Percentiles rank a stretch among this genome's conserved stretches.
phyloP scores from a whole-genome alignment of 2,113 vertebrate species.

The Redunca redunca region DNA sequence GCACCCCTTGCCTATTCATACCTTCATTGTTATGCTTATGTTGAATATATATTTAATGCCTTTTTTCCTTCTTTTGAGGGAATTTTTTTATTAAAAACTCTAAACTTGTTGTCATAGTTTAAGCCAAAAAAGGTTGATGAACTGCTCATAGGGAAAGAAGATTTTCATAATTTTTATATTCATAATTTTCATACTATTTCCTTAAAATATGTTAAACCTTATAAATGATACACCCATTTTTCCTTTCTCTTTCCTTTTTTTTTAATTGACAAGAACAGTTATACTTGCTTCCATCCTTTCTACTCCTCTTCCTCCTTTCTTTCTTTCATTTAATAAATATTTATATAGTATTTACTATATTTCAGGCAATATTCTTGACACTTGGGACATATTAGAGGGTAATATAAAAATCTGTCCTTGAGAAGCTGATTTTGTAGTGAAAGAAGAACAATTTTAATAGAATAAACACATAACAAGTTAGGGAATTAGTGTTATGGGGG shows the following conservation, averaged over 20 bases:
- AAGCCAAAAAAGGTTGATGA: background rate
- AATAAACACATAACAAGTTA: background rate
- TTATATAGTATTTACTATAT: background rate
- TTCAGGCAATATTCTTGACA: background rate
- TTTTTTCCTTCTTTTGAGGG: background rate
- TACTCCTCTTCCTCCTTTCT: background rate
- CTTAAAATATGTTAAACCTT: background rate
- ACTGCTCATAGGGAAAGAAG: background rate
- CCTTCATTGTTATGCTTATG: background rate
- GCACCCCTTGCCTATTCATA: background rate
- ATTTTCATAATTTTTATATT: background rate
- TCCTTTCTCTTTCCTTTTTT: fast-evolving
- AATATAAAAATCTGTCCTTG: background rate
- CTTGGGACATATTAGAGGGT: background rate
- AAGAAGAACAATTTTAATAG: background rate
- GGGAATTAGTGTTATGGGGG: background rate
- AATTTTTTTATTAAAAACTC: background rate
- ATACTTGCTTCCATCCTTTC: background rate
- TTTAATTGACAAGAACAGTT: background rate
- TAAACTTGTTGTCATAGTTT: background rate
- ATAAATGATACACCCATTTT: fast-evolving
- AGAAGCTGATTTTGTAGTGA: background rate
- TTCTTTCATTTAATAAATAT: background rate
- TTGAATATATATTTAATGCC: background rate
- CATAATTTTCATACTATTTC: background rate